Evolutionary conservation across 2,888 invertebrate species (phyloP).

Genomic region (Herminia tarsipennalis): DNA sequence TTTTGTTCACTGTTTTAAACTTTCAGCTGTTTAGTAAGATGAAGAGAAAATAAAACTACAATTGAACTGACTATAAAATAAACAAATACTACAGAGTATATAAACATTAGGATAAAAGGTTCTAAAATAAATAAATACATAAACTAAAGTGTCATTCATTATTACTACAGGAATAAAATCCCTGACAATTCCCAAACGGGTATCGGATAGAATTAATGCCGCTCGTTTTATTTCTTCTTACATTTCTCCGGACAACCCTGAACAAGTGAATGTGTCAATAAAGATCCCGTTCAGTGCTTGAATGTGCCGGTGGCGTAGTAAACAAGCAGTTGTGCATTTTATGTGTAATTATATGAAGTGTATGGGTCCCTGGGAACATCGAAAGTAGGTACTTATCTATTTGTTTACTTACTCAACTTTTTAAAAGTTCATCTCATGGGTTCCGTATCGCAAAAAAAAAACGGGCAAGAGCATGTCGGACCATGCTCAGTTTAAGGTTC

Average conservation of each 20-base stretch:
- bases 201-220: neutral
- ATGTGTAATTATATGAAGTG: constrained; percentile 72
- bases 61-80: no score
- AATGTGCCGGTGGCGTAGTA: constrained; percentile 68
- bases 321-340: constrained; percentile 72
- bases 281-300: constrained; percentile 67
- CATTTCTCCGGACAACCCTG: constrained; percentile 43
- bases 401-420: constrained; percentile 17
- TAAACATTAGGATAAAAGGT: no score
- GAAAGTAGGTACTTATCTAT: no score
- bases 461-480: no score
- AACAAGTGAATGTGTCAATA: constrained; percentile 70
- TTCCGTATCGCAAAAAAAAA: neutral
- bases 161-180: neutral
- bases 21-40: no score
- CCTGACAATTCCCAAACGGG: neutral
- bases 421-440: neutral
- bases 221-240: neutral
- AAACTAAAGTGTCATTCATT: no score
- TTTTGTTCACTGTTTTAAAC: no score
- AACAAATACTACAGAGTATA: no score
- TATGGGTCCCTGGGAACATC: constrained; percentile 25
- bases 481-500: no score
- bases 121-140: no score
- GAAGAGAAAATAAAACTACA: no score